These are phyloP conservation scores for Caenorhabditis sp. DNA, from an alignment of 2,888 invertebrate species.

Conservation along the genomic window DNA sequence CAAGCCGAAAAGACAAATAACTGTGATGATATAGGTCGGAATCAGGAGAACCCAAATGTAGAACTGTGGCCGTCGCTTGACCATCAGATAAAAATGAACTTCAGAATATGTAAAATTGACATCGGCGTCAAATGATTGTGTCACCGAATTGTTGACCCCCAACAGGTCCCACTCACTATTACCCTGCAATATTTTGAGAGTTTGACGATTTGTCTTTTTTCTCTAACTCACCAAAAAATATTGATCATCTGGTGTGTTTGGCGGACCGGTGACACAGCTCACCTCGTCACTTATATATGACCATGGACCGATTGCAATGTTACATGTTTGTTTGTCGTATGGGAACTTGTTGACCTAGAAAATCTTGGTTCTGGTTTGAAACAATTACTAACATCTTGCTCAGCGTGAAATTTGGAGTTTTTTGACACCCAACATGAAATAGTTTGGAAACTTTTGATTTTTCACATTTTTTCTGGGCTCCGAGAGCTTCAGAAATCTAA, in stretches of 20 bases:
- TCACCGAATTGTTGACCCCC: slow-evolving; percentile 8
- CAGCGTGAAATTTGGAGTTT: too few species aligned
- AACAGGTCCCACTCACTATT: slow-evolving; percentile 56
- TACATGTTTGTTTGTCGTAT: slow-evolving; percentile 52
- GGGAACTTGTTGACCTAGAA: slow-evolving; percentile 49
- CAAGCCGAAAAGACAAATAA: slow-evolving; percentile 50
- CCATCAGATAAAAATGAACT: slow-evolving; percentile 36
- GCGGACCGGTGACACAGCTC: slow-evolving; percentile 21
- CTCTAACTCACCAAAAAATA: slow-evolving; percentile 12
- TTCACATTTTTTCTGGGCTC: too few species aligned
- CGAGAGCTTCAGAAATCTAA: too few species aligned
- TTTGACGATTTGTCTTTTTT: not conserved
- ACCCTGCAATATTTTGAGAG: slow-evolving; percentile 31
- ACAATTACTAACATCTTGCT: not conserved
- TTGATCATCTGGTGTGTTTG: slow-evolving; percentile 5
- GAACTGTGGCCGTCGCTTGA: slow-evolving; percentile 45
- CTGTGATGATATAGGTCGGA: slow-evolving; percentile 56
- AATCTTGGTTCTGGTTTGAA: not conserved
- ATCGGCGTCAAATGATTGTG: slow-evolving; percentile 40
- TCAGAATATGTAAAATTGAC: slow-evolving; percentile 54
- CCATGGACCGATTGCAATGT: slow-evolving; percentile 53
- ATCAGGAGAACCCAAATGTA: slow-evolving; percentile 57
- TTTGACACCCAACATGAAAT: too few species aligned
- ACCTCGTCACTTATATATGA: slow-evolving; percentile 47
- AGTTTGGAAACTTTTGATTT: too few species aligned